Base-by-base conservation (phyloP, 2,888 invertebrate species). In the Poecilus cupreus region DNA sequence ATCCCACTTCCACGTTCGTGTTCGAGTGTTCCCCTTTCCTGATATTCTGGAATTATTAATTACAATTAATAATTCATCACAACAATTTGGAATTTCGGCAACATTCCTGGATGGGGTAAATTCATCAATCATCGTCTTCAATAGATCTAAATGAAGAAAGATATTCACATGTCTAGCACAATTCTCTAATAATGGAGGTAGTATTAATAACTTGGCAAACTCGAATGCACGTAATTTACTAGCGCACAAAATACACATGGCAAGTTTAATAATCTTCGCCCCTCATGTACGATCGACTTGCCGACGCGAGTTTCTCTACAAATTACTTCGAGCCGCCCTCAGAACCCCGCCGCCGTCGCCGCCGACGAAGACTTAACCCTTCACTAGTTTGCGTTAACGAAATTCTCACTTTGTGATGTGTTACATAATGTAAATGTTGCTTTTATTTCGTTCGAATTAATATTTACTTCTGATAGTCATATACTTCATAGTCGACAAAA, bases 181-280 rank as follows among this genome's bases (percentile, higher is more conserved):
- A 72, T 80, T 80, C 46, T 3, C 16, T 37, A 51, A 37, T 80
- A 80, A 80, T 57, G 37, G 72, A 68, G 20, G 18, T 39, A 39
- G 70, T 80, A 80, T 80, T 80, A 80, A 80, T 80, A 70, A 80
- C 72, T 37, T 70, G 26, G 80, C 72, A 54, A 32, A 72, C 68
- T 68, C 39, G 46, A 78, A 78, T 78, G 78, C 68, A 68, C 26
- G 64, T 24, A 60, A 78, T 78, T 78, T 60, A 78, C 60, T 64
- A 13, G 43, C 24, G 8, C 72, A 37, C 54, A 72, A 57, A 72
- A 80, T 79, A 70, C 70, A 80, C 43, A 54, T 57, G 18, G 51
- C 37, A 79, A 79, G 70, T 79, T 70, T 79, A 79, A 70, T 68
- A 68, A 79, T 79, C 79, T 79, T 49, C 37, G 57, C 24, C 43